phyloP scores from a whole-genome alignment of 2,888 invertebrate species.

The Temnothorax ravouxi region DNA sequence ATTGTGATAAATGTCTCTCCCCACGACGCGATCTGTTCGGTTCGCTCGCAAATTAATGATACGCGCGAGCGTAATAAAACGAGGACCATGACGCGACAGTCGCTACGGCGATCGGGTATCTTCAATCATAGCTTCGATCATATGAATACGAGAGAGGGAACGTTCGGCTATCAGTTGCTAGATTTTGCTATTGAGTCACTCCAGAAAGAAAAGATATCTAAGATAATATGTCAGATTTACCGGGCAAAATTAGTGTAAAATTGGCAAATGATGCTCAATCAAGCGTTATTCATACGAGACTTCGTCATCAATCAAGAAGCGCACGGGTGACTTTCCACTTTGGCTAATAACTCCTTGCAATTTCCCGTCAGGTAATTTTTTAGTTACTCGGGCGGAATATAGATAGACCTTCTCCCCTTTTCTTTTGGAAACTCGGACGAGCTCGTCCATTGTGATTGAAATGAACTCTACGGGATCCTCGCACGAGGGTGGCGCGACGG shows the following conservation, averaged over 20 bases:
- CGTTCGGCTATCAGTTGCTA: background rate
- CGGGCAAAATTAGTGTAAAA: background rate
- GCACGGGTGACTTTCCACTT: background rate
- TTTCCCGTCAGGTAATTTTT: conserved; percentile 20
- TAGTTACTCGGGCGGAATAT: background rate
- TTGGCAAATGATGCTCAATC: background rate
- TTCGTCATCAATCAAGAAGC: conserved; percentile 6
- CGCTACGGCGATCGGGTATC: conserved; percentile 13
- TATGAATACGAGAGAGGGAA: conserved; percentile 1
- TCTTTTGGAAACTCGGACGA: conserved; percentile 6
- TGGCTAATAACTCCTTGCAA: conserved; percentile 6
- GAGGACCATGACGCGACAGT: background rate
- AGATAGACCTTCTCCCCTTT: conserved; percentile 12
- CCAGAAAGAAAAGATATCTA: background rate
- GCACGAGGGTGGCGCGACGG: background rate
- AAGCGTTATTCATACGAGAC: background rate
- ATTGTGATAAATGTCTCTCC: conserved; percentile 51
- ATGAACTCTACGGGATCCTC: conserved; percentile 12
- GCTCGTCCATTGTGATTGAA: conserved; percentile 14
- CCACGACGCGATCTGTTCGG: conserved; percentile 21
- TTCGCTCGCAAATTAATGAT: conserved; percentile 48
- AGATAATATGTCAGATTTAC: background rate
- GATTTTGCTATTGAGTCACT: background rate
- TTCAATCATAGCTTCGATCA: conserved; percentile 44
- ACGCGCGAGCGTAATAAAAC: conserved; percentile 22